These are phyloP conservation scores for Tapera naevia DNA, from an alignment of 2,797 vertebrate species.

Conservation along the genomic window DNA sequence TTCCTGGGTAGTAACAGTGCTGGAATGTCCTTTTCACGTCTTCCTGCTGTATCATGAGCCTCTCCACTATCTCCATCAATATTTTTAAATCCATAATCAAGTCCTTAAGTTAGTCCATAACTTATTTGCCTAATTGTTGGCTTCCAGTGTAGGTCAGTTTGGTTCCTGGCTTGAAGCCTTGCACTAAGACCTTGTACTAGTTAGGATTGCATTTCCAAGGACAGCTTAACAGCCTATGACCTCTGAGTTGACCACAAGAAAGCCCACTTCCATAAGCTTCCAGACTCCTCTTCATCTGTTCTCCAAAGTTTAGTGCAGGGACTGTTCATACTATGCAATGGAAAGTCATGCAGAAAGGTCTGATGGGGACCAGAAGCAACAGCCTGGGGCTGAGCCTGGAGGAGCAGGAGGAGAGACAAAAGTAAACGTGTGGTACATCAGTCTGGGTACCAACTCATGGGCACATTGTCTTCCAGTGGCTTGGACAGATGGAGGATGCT, in stretches of 20 bases:
- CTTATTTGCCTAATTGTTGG: not conserved
- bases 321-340: not conserved
- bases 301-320: not conserved
- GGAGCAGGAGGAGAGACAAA: not conserved
- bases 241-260: not conserved
- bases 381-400: not conserved
- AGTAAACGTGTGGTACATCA: not conserved
- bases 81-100: not conserved
- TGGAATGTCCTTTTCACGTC: not conserved
- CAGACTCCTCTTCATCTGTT: accelerated
- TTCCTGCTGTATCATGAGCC: not conserved
- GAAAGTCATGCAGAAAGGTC: not conserved
- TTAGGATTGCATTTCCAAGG: not conserved
- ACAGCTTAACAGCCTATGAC: not conserved
- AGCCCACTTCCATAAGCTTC: not conserved
- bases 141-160: not conserved
- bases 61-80: not conserved
- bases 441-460: not conserved
- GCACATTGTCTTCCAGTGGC: not conserved
- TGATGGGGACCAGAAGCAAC: not conserved
- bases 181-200: not conserved
- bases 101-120: accelerated
- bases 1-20: not conserved
- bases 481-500: not conserved
- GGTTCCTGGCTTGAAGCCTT: accelerated